These are phyloP conservation scores for Galeopterus variegatus DNA, from an alignment of 2,113 vertebrate genomes.

Conservation along the genomic window DNA sequence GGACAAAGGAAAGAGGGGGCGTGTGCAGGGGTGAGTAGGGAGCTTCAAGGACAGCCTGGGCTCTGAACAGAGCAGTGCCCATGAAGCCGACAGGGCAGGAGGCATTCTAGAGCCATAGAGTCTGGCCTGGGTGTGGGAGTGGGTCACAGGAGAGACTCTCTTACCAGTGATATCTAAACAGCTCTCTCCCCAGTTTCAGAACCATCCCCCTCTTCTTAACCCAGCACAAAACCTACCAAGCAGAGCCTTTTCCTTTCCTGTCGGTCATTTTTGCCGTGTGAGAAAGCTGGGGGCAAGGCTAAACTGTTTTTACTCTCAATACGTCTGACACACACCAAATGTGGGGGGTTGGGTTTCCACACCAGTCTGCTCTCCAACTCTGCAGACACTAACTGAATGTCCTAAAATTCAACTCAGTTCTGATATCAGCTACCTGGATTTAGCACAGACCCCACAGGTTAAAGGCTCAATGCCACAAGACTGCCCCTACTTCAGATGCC, in stretches of 20 bases:
- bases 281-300: not conserved
- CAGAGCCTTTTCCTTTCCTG: slow-evolving; percentile 42
- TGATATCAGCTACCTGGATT: not conserved
- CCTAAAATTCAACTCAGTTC: not conserved
- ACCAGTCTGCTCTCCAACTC: not conserved
- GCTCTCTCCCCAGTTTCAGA: not conserved
- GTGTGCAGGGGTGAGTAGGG: not conserved
- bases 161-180: not conserved
- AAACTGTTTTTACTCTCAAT: not conserved
- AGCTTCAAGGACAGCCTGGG: not conserved
- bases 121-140: not conserved
- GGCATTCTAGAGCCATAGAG: not conserved
- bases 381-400: not conserved
- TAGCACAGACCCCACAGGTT: not conserved
- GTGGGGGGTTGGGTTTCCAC: not conserved
- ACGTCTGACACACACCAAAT: not conserved
- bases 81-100: not conserved
- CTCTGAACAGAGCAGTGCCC: not conserved
- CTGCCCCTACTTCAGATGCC: not conserved
- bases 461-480: not conserved
- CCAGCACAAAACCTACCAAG: slow-evolving; percentile 57
- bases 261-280: not conserved
- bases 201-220: not conserved
- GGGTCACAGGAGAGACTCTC: rapidly evolving
- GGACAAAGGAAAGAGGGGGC: slow-evolving; percentile 42